These are phyloP conservation scores for Odontamblyopus rebecca DNA, from an alignment of 2,797 vertebrate species.

Conservation along the genomic window DNA sequence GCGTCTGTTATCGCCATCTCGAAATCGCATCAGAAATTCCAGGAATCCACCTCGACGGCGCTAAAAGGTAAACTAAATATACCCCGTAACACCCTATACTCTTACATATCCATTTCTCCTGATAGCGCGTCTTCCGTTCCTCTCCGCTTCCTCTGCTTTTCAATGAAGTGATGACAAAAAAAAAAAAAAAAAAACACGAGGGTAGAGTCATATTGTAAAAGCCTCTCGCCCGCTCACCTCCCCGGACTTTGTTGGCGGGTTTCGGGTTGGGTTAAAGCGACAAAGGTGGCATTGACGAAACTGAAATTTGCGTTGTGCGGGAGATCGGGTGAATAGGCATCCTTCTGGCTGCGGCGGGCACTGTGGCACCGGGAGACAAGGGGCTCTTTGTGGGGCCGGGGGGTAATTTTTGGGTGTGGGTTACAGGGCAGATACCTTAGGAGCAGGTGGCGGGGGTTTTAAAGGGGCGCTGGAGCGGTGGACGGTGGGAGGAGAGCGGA, in stretches of 20 bases:
- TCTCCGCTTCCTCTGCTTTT: constrained; percentile 5
- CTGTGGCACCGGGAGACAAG: constrained; percentile 79
- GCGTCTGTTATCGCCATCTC: not conserved
- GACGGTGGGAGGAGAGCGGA: constrained; percentile 35
- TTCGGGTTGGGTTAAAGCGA: not conserved
- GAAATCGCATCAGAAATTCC: constrained; percentile 19
- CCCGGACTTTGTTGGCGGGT: not conserved
- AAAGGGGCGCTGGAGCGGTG: constrained; percentile 72
- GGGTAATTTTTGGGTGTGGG: constrained; percentile 91
- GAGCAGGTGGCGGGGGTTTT: constrained; percentile 76
- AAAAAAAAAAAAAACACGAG: constrained; percentile 33
- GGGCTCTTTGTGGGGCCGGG: constrained; percentile 82
- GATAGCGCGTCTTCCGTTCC: constrained; percentile 30
- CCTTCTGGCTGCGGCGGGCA: not conserved
- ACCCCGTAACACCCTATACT: not conserved
- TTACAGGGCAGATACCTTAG: constrained; percentile 80
- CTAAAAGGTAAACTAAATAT: constrained; percentile 12
- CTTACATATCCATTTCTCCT: not conserved
- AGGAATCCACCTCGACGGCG: constrained; percentile 13
- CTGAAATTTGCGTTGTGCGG: not conserved
- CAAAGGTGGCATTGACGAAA: constrained; percentile 4
- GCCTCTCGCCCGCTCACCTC: not conserved
- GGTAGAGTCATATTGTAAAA: not conserved
- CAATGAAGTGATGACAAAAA: constrained; percentile 52
- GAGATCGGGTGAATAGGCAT: constrained; percentile 2